phyloP scores from a whole-genome alignment of 2,888 invertebrate species.

The Lasioglossum vierecki region DNA sequence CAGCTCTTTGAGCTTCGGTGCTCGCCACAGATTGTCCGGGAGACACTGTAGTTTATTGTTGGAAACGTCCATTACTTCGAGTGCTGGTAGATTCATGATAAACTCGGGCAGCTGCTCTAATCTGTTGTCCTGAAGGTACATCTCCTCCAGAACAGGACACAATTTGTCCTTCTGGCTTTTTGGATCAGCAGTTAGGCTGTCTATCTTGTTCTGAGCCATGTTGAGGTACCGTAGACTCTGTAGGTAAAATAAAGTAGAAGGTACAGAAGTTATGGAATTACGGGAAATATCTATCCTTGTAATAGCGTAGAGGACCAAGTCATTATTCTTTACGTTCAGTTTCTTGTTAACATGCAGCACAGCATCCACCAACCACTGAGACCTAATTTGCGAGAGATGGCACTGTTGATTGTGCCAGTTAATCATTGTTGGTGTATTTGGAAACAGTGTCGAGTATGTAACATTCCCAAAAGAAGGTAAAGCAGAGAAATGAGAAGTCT shows the following conservation, averaged over 20 bases:
- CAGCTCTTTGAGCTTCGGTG: conserved; percentile 93
- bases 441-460: conserved; percentile 92
- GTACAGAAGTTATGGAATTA: conserved; percentile 92
- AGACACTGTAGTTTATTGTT: conserved; percentile 95
- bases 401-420: conserved; percentile 95
- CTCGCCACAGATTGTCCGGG: conserved; percentile 94
- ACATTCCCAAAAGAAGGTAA: conserved; percentile 86
- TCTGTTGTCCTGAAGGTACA: conserved; percentile 95
- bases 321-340: conserved; percentile 87
- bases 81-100: conserved; percentile 91
- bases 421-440: conserved; percentile 93
- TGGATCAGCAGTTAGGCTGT: conserved; percentile 87
- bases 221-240: conserved; percentile 93
- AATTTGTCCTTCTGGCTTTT: conserved; percentile 85
- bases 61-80: conserved; percentile 94
- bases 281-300: conserved; percentile 97
- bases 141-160: conserved; percentile 93
- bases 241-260: conserved; percentile 92
- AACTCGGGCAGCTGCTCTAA: conserved; percentile 92
- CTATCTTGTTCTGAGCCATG: conserved; percentile 94
- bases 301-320: conserved; percentile 93
- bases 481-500: conserved; percentile 85
- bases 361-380: conserved; percentile 94
- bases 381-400: conserved; percentile 89
- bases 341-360: conserved; percentile 93